These are phyloP conservation scores for Zingel zingel DNA, from an alignment of 2,113 vertebrate species.

Conservation along the genomic window DNA sequence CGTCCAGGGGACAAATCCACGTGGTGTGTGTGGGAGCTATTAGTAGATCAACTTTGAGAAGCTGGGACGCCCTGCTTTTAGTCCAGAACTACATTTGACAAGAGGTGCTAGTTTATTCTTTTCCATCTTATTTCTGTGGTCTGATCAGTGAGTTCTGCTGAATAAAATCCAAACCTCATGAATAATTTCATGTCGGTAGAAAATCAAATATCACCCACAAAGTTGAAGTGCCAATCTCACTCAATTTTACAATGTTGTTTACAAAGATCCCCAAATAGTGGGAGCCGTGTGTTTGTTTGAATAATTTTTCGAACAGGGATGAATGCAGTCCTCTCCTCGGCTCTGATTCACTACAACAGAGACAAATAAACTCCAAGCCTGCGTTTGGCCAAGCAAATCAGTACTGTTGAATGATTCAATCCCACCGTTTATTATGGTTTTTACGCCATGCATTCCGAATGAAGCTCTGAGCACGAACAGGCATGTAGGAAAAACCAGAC, in stretches of 20 bases:
- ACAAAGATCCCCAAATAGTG: conserved; percentile 56
- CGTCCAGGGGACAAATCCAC: conserved; percentile 35
- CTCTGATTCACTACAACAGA: conserved; percentile 73
- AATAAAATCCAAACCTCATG: conserved; percentile 40
- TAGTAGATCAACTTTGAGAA: conserved; percentile 38
- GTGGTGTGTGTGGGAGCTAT: conserved; percentile 32
- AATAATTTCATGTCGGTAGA: conserved; percentile 19
- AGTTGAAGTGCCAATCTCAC: conserved; percentile 49
- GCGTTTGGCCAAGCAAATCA: conserved; percentile 78
- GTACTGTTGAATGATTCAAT: conserved; percentile 77
- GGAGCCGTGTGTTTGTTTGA: conserved; percentile 56
- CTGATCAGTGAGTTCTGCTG: conserved; percentile 17
- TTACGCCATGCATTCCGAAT: conserved; percentile 72
- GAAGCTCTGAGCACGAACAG: conserved; percentile 71
- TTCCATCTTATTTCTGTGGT: conserved; percentile 12
- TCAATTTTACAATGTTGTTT: conserved; percentile 50
- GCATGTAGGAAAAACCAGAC: conserved; percentile 53
- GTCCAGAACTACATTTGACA: conserved; percentile 26
- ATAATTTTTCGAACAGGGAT: conserved; percentile 42
- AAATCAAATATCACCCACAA: conserved; percentile 23
- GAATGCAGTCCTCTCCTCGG: conserved; percentile 45
- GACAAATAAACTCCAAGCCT: conserved; percentile 75
- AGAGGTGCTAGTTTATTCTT: conserved; percentile 7
- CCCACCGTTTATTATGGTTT: conserved; percentile 79
- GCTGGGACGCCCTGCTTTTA: conserved; percentile 48